phyloP scores from a whole-genome alignment of 2,113 vertebrate species.

The Ochotona princeps region DNA sequence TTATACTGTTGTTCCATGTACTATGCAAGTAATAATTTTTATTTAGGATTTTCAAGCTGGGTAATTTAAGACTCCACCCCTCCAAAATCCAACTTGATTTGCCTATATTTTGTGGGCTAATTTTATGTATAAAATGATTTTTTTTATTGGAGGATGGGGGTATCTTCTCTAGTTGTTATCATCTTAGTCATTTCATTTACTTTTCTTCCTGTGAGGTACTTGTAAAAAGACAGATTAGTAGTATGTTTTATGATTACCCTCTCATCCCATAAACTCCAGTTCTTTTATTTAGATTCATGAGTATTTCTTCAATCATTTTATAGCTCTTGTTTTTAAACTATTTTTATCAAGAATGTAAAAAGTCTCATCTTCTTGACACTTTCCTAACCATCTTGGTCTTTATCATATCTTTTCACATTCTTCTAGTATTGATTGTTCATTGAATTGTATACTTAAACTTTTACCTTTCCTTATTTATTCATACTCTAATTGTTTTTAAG shows the following conservation, averaged over 20 bases:
- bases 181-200: not conserved
- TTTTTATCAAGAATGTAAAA: constrained; percentile 42
- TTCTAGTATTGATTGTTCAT: constrained; percentile 20
- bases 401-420: constrained; percentile 42
- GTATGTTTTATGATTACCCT: constrained; percentile 20
- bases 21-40: not conserved
- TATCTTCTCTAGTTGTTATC: not conserved
- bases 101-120: too few species aligned
- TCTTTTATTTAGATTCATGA: constrained; percentile 20
- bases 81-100: constrained; percentile 28
- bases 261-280: not conserved
- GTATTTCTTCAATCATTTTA: constrained; percentile 44
- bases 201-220: constrained; percentile 42
- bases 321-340: constrained; percentile 42
- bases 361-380: not conserved
- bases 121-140: not conserved
- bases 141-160: not conserved
- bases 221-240: constrained; percentile 43
- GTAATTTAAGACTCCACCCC: constrained; percentile 18
- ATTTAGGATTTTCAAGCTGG: constrained; percentile 42
- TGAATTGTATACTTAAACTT: constrained; percentile 61
- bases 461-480: constrained; percentile 44
- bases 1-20: not conserved
- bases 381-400: constrained; percentile 48
- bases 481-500: constrained; percentile 47